Base-by-base conservation (phyloP, 2,797 vertebrate species). In the Gymnocypris eckloni region DNA sequence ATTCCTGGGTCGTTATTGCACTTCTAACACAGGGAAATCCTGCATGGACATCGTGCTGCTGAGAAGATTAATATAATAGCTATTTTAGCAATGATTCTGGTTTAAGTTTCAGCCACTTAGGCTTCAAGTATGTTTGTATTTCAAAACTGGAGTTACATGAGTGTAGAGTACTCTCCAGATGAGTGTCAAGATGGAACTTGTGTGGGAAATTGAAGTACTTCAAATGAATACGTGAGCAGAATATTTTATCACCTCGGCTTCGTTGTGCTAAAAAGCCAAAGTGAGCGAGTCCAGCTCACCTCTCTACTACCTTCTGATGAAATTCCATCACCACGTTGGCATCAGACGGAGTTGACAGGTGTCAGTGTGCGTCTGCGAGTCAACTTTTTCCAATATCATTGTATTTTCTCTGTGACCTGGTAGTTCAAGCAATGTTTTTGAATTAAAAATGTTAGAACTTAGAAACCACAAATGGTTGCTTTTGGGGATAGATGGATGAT, bases 321-420 rank as follows among this genome's bases (percentile, higher is more conserved):
- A 84, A 87, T 82, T 56, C 71, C 67, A 52, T 71, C 59, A 25
- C 37, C 28, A 33, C 2, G 2, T 61, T 52, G 54, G 22, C 61
- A n/a, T 37, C 64, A 33, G 70, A 81, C 22, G 6, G 79, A 39
- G n/a, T 48, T 82, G 79, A 82, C 80, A 41, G 83, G 81, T 78
- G 66, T 43, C 73, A 70, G 16, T 77, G 48, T 41, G 39, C 7
- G 4, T 81, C 64, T 37, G 39, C 3, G 25, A 18, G 28, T 70
- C 2, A 0, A 61, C 66, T 72, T 70, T 59, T 61, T 69, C 77
- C 61, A 54, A n/a, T 37, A 79, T 56, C 6, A 10, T 69, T 70
- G 37, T 33, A 79, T 70, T 83, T 76, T 66, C 25, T 64, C 16
- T 37, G 70, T 73, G 70, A 64, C 54, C 41, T 82, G 67, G 11